phyloP scores from a whole-genome alignment of 2,888 invertebrate genomes.

The Drosophila ustulata region DNA sequence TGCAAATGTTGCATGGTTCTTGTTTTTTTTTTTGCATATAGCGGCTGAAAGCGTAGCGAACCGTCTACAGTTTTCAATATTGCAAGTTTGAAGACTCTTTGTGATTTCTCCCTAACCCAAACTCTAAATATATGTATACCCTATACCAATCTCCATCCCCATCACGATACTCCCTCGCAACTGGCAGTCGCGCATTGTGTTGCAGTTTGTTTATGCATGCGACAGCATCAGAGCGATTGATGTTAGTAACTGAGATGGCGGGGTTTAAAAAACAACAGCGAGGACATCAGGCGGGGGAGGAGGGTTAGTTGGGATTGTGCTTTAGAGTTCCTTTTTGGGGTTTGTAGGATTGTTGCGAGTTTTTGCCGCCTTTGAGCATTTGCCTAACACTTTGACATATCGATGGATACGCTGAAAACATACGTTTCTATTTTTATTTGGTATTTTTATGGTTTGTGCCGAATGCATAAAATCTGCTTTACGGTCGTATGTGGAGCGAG shows the following conservation, averaged over 20 bases:
- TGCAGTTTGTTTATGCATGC: slow-evolving; percentile 78
- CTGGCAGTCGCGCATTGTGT: slow-evolving; percentile 59
- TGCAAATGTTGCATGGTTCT: slow-evolving; percentile 22
- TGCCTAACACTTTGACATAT: slow-evolving; percentile 58
- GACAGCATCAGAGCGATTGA: slow-evolving; percentile 61
- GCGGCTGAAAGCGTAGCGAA: slow-evolving; percentile 23
- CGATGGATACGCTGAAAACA: slow-evolving; percentile 46
- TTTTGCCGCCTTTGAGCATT: slow-evolving; percentile 7
- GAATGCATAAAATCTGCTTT: slow-evolving; percentile 47
- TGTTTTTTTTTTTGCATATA: slow-evolving; percentile 46
- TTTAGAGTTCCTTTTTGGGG: not conserved
- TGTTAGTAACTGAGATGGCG: slow-evolving; percentile 30
- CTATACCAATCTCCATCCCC: not conserved
- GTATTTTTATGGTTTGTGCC: slow-evolving; percentile 17
- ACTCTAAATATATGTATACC: slow-evolving; percentile 6
- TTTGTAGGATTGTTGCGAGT: not conserved
- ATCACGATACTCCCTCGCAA: not conserved
- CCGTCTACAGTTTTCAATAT: slow-evolving; percentile 68
- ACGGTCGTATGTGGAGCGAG: slow-evolving; percentile 12
- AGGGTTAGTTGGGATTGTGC: not conserved
- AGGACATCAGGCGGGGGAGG: not conserved
- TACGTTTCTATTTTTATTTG: slow-evolving; percentile 15
- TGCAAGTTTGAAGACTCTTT: slow-evolving; percentile 66
- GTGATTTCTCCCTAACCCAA: not conserved
- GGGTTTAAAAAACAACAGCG: not conserved